A percentile compares a stretch with the other conserved stretches of the same genome.
Evolutionary conservation across 2,113 vertebrate species (phyloP).

Genomic region (Psilopsiagon aymara): DNA sequence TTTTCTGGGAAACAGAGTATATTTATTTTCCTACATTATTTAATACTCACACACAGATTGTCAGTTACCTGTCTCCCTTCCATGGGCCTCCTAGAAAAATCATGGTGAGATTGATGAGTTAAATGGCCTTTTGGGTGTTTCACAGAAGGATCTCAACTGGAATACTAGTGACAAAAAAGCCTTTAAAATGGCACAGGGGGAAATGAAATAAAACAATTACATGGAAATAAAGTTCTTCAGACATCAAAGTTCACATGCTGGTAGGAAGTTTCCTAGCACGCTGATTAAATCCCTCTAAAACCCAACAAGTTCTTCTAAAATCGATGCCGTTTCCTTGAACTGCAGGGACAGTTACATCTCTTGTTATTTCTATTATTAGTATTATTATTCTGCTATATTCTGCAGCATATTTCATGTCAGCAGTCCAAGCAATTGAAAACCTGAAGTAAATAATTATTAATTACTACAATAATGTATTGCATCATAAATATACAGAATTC

Average conservation of each 20-base stretch:
- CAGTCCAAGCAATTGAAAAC: not conserved
- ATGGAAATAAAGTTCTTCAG: not conserved
- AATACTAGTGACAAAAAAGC: not conserved
- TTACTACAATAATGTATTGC: not conserved
- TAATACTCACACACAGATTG: not conserved
- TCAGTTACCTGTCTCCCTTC: not conserved
- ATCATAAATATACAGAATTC: not conserved
- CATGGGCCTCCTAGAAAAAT: not conserved
- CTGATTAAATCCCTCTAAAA: not conserved
- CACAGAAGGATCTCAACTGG: not conserved
- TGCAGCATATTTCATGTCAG: not conserved
- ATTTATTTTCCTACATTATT: not conserved
- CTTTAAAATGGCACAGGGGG: not conserved
- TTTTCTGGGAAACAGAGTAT: not conserved
- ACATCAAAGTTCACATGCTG: not conserved
- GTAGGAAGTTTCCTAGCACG: not conserved
- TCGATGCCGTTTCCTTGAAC: not conserved
- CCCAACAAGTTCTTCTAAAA: not conserved
- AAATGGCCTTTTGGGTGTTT: not conserved
- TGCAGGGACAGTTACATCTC: not conserved
- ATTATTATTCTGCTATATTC: not conserved
- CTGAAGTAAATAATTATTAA: not conserved
- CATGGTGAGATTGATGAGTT: not conserved
- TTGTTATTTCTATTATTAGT: not conserved
- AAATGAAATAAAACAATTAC: not conserved